These are phyloP conservation scores for Tetrapedia diversipes DNA, from an alignment of 2,888 invertebrate species.

Conservation along the genomic window DNA sequence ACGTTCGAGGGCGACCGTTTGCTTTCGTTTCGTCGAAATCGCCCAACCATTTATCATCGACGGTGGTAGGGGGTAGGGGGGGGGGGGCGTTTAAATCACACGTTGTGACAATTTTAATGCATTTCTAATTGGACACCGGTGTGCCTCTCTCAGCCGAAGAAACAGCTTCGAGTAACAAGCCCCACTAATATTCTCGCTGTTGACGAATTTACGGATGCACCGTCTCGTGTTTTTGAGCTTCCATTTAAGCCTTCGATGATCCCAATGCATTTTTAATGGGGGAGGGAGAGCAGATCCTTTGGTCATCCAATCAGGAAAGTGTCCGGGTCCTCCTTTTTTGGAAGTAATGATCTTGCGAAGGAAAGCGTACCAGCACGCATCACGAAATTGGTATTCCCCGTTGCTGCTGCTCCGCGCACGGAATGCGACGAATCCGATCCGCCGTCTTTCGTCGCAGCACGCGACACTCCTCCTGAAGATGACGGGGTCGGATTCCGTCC, in stretches of 20 bases:
- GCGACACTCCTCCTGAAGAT: slow-evolving; percentile 54
- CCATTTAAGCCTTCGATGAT: background rate
- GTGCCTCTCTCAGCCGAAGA: background rate
- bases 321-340: too few species aligned
- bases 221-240: background rate
- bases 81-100: slow-evolving; percentile 24
- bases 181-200: slow-evolving; percentile 13
- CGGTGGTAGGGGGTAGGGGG: too few species aligned
- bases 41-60: background rate
- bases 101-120: slow-evolving; percentile 13
- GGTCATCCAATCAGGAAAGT: background rate
- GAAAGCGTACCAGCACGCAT: background rate
- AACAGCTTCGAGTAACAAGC: background rate
- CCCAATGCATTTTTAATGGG: slow-evolving; percentile 39
- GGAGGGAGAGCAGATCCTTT: too few species aligned
- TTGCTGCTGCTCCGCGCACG: slow-evolving; percentile 47
- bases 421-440: slow-evolving; percentile 59
- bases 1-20: too few species aligned
- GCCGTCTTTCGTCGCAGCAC: slow-evolving; percentile 56
- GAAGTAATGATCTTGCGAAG: too few species aligned
- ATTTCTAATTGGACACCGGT: slow-evolving; percentile 18
- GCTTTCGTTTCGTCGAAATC: background rate
- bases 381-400: slow-evolving; percentile 19
- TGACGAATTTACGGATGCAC: slow-evolving; percentile 6
- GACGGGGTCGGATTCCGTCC: slow-evolving; percentile 46